These are phyloP conservation scores for Mirza zaza DNA, from an alignment of 2,113 vertebrate species.

Conservation along the genomic window DNA sequence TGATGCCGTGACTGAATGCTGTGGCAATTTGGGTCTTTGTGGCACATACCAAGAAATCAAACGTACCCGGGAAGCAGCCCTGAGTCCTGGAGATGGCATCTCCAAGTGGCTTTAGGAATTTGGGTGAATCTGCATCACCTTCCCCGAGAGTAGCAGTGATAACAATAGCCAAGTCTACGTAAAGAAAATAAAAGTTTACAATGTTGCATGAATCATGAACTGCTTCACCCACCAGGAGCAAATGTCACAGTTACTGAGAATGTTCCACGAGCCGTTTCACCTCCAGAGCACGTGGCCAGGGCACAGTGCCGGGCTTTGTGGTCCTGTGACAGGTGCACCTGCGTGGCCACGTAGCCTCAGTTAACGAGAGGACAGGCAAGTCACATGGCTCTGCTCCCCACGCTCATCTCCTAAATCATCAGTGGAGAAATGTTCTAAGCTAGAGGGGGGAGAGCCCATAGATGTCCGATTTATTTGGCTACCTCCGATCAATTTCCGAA, in stretches of 20 bases:
- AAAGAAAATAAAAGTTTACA: not conserved
- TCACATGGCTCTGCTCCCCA: accelerated
- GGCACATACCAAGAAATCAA: not conserved
- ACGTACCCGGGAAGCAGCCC: accelerated
- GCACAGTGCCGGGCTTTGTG: accelerated
- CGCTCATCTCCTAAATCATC: not conserved
- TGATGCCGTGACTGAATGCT: accelerated
- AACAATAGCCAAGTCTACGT: too few relatives aligned
- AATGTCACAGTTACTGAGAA: accelerated
- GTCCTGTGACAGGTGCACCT: not conserved
- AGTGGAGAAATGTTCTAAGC: not conserved
- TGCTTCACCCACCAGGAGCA: accelerated
- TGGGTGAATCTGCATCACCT: not conserved
- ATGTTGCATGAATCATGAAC: accelerated
- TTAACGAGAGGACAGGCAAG: accelerated
- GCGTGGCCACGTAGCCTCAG: accelerated
- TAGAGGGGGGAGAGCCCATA: accelerated
- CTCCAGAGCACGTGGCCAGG: accelerated
- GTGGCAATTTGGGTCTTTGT: accelerated
- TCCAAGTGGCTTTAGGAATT: not conserved
- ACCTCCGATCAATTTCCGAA: not conserved
- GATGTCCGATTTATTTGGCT: not conserved
- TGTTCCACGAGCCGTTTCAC: accelerated
- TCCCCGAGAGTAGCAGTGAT: not conserved
- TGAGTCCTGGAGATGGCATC: accelerated